Percentiles rank a stretch among this genome's conserved stretches.
phyloP scores from a whole-genome alignment of 92 coral and sea anemone species.

The Epizoanthus stellaris region DNA sequence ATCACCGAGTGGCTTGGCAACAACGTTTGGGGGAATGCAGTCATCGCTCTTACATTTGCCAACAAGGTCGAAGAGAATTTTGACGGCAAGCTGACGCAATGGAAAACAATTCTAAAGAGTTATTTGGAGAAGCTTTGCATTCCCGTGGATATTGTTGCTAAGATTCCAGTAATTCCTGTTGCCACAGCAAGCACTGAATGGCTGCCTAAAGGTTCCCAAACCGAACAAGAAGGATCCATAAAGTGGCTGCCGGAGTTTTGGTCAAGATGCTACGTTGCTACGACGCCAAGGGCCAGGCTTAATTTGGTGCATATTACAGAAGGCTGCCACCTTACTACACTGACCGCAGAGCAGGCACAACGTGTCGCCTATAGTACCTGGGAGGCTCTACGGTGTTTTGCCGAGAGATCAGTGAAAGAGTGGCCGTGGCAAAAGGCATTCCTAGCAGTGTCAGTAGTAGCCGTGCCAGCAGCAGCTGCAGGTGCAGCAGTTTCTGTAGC shows the following conservation, averaged over 20 bases:
- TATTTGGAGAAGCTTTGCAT: not conserved
- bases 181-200: not conserved
- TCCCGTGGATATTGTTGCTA: not conserved
- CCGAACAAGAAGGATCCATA: not conserved
- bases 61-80: not conserved
- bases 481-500: too few species aligned
- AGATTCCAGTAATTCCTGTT: not conserved
- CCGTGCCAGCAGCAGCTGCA: not conserved
- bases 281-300: not conserved
- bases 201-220: not conserved
- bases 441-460: too few species aligned
- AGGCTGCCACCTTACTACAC: not conserved
- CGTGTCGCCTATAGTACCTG: not conserved
- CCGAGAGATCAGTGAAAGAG: not conserved
- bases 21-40: not conserved
- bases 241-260: not conserved
- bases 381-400: not conserved
- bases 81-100: not conserved
- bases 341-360: not conserved
- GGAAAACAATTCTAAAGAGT: not conserved
- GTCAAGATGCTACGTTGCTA: not conserved
- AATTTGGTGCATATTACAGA: not conserved
- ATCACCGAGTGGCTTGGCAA: not conserved
- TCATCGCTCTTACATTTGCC: constrained; percentile 10
- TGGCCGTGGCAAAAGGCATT: not conserved